A percentile compares a stretch with the other conserved stretches of the same genome.
phyloP scores from a whole-genome alignment of 2,113 vertebrate genomes.

The Pollimyrus isidori region DNA sequence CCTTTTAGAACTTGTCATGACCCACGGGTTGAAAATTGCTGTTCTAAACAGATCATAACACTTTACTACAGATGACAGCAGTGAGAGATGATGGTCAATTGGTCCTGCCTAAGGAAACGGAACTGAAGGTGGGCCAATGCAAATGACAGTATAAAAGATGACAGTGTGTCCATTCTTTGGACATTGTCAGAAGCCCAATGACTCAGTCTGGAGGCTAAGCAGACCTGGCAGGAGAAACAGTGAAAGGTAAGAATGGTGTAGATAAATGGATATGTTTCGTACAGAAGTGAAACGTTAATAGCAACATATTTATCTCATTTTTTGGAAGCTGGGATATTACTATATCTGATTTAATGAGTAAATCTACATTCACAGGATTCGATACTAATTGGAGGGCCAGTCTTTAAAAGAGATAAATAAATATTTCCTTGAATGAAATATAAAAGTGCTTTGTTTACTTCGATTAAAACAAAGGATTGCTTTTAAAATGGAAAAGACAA shows the following conservation, averaged over 20 bases:
- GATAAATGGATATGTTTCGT: background rate
- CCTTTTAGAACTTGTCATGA: too few relatives aligned
- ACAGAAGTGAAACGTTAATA: background rate
- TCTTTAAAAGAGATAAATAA: background rate
- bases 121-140: background rate
- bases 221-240: background rate
- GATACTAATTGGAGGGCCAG: background rate
- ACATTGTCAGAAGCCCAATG: background rate
- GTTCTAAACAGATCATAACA: background rate
- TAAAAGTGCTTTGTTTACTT: background rate
- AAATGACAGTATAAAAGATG: background rate
- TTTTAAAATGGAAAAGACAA: background rate
- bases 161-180: background rate
- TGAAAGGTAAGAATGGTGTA: background rate
- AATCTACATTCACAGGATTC: background rate
- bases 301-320: background rate
- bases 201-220: background rate
- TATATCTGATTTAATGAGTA: background rate
- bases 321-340: background rate
- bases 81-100: background rate
- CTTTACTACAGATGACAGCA: background rate
- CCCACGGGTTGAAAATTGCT: too few relatives aligned
- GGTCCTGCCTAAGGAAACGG: background rate
- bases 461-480: background rate
- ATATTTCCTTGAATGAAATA: background rate